A percentile compares a stretch with the other conserved stretches of the same genome.
Conservation (phyloP, 1,140 invertebrate species). For the Wasmannia auropunctata region DNA sequence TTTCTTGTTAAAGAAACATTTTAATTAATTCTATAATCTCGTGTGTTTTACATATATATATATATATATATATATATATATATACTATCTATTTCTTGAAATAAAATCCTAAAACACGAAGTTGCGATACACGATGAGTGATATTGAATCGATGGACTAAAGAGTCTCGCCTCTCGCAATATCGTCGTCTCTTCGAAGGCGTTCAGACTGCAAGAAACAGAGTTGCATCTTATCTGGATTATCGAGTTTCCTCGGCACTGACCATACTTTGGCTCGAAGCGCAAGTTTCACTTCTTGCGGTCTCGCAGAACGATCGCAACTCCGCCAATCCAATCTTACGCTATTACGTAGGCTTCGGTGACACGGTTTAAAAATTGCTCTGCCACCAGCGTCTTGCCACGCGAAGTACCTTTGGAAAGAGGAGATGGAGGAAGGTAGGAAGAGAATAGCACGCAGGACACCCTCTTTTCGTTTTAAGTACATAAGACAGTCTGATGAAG, state of each 20-base stretch:
- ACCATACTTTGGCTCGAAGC: slow-evolving; percentile 7
- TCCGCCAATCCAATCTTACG: slow-evolving; percentile 13
- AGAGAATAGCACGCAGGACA: neutral
- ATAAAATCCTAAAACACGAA: neutral
- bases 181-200: neutral
- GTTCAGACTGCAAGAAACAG: slow-evolving; percentile 17
- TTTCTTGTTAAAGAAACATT: neutral
- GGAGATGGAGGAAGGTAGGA: neutral
- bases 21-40: neutral
- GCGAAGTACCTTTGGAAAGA: neutral
- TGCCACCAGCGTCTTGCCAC: neutral
- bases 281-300: neutral
- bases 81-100: neutral
- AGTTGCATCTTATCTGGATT: slow-evolving; percentile 46
- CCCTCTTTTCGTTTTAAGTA: slow-evolving; percentile 43
- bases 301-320: slow-evolving; percentile 12
- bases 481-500: slow-evolving; percentile 55
- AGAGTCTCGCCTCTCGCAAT: neutral
- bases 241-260: slow-evolving; percentile 17
- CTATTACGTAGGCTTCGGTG: slow-evolving; percentile 9
- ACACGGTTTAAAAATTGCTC: slow-evolving; percentile 36
- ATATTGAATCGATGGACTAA: neutral
- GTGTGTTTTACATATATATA: too few species aligned
- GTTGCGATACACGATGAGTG: neutral
- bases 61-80: neutral